Base-by-base conservation (phyloP, 1,140 invertebrate species). In the Acromyrmex heyeri region DNA sequence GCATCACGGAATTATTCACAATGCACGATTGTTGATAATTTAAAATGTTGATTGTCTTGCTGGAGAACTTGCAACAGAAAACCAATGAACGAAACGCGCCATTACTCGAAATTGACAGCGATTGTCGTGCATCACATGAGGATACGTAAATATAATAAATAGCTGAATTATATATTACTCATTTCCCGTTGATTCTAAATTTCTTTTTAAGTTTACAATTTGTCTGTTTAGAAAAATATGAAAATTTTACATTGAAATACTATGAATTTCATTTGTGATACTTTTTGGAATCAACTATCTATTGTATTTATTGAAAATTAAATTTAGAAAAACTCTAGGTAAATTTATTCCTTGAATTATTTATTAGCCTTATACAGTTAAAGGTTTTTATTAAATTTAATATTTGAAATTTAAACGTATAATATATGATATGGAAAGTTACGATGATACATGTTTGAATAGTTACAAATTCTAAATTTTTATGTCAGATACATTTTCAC, bases 91-190 rank as follows among this genome's bases (percentile, higher is more conserved):
- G 27, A 61, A 64, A 16, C 8, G 3, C 1, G 6, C 3, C 3
- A 21, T 86, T 16, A 57, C 91, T 30, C 61, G 4, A 91, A 72
- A 77, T 77, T 93, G 4, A 86, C 86, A 5, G 48, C 76, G 1
- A 91, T 93, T 14, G 82, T 93, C 34, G 21, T 87, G 27, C 87
- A 87, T 61, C 93, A 94, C 82, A 78, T 90, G 57, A 59, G 61
- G 38, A 83, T 55, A 64, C 57, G 86, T 27, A 67, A 24, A 73
- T 27, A 27, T 27, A 27, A 27, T 73, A 21, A 86, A 30, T 65
- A 44, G 2, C 55, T 62, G 14, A 73, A 83, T 62, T 30, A 83
- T 62, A 21, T n/a, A 48, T 83, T 50, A 34, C 10, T 1, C 0
- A 50, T 73, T 30, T 82, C 16, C 8, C 8, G 0, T 72, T 38